Base-by-base conservation (phyloP, 2,888 invertebrate species). In the Phortica magna region DNA sequence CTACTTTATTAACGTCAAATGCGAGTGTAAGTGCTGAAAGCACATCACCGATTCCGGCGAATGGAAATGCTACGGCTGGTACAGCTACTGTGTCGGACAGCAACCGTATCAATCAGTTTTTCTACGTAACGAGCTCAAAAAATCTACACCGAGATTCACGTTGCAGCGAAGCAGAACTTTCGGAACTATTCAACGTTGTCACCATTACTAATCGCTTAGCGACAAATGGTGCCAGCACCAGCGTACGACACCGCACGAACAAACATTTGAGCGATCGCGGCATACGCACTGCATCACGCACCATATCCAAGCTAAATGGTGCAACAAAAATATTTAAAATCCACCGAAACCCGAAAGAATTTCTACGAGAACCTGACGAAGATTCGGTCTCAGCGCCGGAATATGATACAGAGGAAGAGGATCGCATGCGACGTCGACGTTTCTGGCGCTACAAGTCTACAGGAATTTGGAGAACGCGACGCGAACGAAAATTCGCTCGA, bases 321-420 rank as follows among this genome's bases (percentile, higher is more conserved):
- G 81, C 82, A 73, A 83, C 88, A 53, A 90, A 89, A 81, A 86
- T 90, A 72, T 90, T 90, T 22, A 90, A 90, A 80, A 87, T 90
- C 43, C 86, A 90, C 81, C 88, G 89, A 14, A 89, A 90, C 79
- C 88, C 90, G 7, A 89, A 90, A 74, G 88, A 90, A 39, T 89
- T 88, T 73, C 83, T 90, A 79, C 88, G 90, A 70, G 91, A 90
- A 78, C 85, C 86, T 31, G 91, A 90, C 57, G 90, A 90, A 73
- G 90, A 89, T 75, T 90, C 90, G 0, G 89, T 90, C 1, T 90
- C 90, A 61, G 90, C 90, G 55, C 90, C 90, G 55, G 90, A 90
- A 78, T 90, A 90, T 77, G 90, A 90, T 65, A 43, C 57, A 12
- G 88, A 86, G 61, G 89, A 90, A 76, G 89, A 89, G 79, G 89